Base-by-base conservation (phyloP, 92 coral and sea anemone genomes). In the Porites cylindrica region DNA sequence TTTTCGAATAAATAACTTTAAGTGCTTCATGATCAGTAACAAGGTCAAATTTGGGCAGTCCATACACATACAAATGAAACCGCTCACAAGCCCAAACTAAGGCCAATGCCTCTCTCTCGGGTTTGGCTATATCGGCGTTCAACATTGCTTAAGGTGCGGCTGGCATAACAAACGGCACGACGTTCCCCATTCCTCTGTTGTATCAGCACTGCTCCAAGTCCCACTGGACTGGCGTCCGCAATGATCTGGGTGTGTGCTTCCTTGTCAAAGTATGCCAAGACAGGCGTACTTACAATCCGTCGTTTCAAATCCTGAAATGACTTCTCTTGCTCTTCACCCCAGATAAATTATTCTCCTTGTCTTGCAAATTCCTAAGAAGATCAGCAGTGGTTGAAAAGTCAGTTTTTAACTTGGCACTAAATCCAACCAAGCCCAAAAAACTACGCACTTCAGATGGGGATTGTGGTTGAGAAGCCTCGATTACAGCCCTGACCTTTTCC, bases 81-180 rank as follows among this genome's bases (percentile, higher is more conserved):
- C 93, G 65, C 59, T 90, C 85, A 61, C 82, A 90, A 47, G 77
- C 92, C 92, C 86, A 89, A 26, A 89, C 92, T 16, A 78, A 72
- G 23, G 75, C 87, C 38, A 82, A 66, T 67, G 90, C 87, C 53
- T 90, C 93, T 51, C 75, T 90, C 65, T 86, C 88, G 8, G 8
- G 90, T 92, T 29, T 91, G 93, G 70, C 85, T 77, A 53, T 89
- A 89, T 12, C 68, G 78, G 50, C 84, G 70, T 56, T 89, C 92
- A 32, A 83, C 85, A 43, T 63, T 75, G 80, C 78, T 82, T 18
- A 54, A 9, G 60, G 60, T 73, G 64, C 82, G 21, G 62, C 77
- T 69, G 17, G 78, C 86, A 26, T 82, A 84, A 21, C 72, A 84
- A 11, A 84, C 88, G 19, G 88, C 70, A 65, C 88, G 54, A 60